Conservation (phyloP, 2,888 invertebrate species). For the Podabrus alpinus region DNA sequence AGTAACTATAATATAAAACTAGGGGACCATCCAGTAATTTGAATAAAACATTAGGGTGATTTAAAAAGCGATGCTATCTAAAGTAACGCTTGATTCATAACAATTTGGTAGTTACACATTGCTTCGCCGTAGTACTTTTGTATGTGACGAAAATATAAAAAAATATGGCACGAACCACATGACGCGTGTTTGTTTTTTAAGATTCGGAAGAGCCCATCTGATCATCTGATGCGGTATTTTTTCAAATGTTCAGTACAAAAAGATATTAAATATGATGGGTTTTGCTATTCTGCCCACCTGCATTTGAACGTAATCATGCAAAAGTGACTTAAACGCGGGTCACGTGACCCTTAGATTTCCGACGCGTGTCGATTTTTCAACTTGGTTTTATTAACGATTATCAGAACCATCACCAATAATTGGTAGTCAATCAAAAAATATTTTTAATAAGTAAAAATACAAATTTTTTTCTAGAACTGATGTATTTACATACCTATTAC, state of each 20-base stretch:
- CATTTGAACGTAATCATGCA: conserved; percentile 4
- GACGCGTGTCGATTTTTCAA: conserved; percentile 23
- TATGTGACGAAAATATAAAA: background rate
- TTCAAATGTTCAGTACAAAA: background rate
- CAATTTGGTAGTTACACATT: conserved; percentile 1
- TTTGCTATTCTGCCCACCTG: conserved; percentile 6
- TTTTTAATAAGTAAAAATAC: background rate
- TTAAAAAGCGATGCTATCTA: conserved; percentile 1
- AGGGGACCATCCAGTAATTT: conserved; percentile 14
- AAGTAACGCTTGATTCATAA: conserved; percentile 6
- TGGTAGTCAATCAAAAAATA: background rate
- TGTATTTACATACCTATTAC: background rate
- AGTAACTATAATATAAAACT: conserved; percentile 12
- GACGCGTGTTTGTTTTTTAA: background rate
- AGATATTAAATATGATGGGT: background rate
- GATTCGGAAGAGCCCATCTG: background rate
- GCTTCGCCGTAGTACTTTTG: background rate
- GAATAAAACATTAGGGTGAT: conserved; percentile 13
- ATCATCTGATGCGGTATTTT: background rate
- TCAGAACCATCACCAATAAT: background rate
- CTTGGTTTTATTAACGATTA: conserved; percentile 13
- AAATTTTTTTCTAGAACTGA: too few relatives aligned
- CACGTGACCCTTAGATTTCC: conserved; percentile 24
- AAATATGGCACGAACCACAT: background rate
- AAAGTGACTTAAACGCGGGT: conserved; percentile 23